Base-by-base conservation (phyloP, 2,113 vertebrate species). In the Stigmatopora nigra region DNA sequence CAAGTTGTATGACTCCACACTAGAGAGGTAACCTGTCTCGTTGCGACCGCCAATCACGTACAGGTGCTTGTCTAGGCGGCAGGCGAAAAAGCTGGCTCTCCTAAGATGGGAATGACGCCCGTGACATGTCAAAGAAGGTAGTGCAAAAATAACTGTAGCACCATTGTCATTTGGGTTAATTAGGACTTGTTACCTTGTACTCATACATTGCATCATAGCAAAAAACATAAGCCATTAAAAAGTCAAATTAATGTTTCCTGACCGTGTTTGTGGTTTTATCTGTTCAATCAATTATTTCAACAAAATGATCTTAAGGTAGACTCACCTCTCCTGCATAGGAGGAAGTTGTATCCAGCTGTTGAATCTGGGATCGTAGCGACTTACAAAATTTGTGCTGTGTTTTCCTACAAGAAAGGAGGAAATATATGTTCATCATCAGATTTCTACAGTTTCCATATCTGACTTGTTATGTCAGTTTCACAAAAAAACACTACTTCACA, bases 281-380 rank as follows among this genome's bases (percentile, higher is more conserved):
- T 5, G 8, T 59, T 12, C 6, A 19, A 59, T 59, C 36, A 38
- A 59, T 15, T 1, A 36, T 17, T 52, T 52, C n/a, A 19, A 4
- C 49, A 52, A 22, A 53, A 5, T 4, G 20, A 16, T 13, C 22
- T 31, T 2, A 31, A 56, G 25, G 22, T 3, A 20, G 7, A 51
- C 74, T 92, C 51, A 98, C 97, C 97, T 94, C 89, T 99, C 96
- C 88, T 99, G 97, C 97, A 99, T 99, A 41, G 96, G 96, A 48
- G 97, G 97, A 80, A 98, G 88, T 86, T 99, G 97, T 83, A 99
- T 98, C 97, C 97, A 99, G 79, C 95, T 99, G 88, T 99, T 99
- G 92, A 99, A 99, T 81, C 97, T 93, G 64, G 96, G 97, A 87
- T 99, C 97, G 59, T 99, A 99, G 72, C 97, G 93, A 82, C 97